Conservation (phyloP, 2,797 vertebrate species). For the Cuniculus paca region DNA sequence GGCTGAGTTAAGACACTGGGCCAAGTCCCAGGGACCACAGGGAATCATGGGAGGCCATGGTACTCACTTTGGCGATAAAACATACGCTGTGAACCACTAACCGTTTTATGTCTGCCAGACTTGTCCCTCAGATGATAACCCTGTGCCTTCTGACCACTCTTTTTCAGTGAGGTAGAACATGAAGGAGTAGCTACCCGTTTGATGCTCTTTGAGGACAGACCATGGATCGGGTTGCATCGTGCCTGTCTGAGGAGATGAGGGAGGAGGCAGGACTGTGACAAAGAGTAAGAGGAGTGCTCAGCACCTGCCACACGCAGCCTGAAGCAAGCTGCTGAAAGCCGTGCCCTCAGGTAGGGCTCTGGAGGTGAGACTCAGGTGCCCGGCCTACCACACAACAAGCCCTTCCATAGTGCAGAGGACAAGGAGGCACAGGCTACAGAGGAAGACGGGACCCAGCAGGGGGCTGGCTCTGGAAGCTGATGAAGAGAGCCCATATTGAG, state of each 20-base stretch:
- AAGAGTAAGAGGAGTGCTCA: neutral
- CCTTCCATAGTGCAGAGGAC: neutral
- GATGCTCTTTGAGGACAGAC: neutral
- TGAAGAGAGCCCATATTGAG: neutral
- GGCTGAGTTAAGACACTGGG: neutral
- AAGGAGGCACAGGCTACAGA: neutral
- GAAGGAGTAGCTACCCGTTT: neutral
- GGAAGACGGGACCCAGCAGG: neutral
- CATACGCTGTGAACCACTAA: neutral
- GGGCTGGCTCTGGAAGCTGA: neutral
- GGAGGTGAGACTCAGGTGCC: neutral
- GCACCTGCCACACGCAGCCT: neutral
- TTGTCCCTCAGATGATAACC: neutral
- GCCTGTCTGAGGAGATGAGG: too few relatives aligned
- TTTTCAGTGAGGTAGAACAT: neutral
- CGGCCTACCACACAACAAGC: neutral
- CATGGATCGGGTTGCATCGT: fast-evolving
- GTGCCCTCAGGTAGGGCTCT: neutral
- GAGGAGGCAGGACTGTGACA: neutral
- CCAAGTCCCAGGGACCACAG: neutral
- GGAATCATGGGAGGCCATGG: constrained; percentile 16
- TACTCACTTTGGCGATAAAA: neutral
- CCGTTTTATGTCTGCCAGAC: constrained; percentile 1
- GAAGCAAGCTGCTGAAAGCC: neutral
- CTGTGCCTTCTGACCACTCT: neutral